Evolutionary conservation across 2,888 invertebrate species (phyloP), one percentile per base, ranked within the genome.

Genomic region (Plebejus argus): DNA sequence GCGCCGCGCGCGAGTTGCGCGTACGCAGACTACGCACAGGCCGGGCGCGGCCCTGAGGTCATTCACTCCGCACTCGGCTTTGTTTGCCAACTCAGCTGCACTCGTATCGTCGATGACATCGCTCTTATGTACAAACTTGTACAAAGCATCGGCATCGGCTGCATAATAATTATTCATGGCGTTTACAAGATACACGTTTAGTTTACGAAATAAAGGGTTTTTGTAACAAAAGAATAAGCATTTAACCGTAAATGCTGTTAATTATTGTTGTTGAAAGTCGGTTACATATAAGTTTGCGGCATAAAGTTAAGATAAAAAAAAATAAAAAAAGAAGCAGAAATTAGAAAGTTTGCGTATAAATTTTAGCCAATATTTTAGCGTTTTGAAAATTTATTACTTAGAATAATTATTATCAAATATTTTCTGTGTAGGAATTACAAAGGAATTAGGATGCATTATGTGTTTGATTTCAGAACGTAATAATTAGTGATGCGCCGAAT

Each of bases 51-150:
- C 91, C 88, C 86, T 86, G 86, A 84, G 93, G 93, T 91, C 93
- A 88, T 88, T 91, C 91, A 93, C 89, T 93, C 91, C 87, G 89
- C 91, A 93, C 89, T 93, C 91, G 88, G 89, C 93, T 92, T 93
- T 93, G 93, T 94, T 94, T 93, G 93, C 93, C 93, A 93, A 93
- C 92, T 92, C 92, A 93, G 92, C 91, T 88, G 90, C 88, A 87
- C 86, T 86, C 86, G 53, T 87, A 88, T 87, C 88, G 89, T 90
- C 86, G 86, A 87, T 88, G 90, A 88, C 88, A 87, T 84, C 82
- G 82, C 56, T 72, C 77, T 56, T 70, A 77, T n/a, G 28, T 2
- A 28, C 2, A 1, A 2, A 1, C 2, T 2, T 28, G 83, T 83
- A 83, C 23, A 15, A 28, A 28, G 49, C 74, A 53, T 74, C 53